Base-by-base conservation (phyloP, 2,797 vertebrate genomes). In the Tinamus major region DNA sequence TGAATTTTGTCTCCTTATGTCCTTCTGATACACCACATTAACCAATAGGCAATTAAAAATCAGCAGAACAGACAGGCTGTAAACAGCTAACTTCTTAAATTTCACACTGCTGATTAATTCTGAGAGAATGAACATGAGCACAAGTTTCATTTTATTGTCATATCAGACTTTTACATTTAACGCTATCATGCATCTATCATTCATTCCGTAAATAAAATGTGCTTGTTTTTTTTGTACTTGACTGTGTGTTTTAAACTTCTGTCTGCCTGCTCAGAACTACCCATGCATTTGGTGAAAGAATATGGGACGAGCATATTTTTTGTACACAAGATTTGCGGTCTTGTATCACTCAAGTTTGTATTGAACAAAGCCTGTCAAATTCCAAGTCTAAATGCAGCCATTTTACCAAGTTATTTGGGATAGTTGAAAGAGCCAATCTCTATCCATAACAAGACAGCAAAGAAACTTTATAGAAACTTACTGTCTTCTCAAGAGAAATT, bases 81-180 rank as follows among this genome's bases (percentile, higher is more conserved):
- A 92, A 64, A 41, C 58, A 82, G 78, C 42, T 71, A 90, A 77
- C 56, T 87, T 86, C 61, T 87, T 86, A 41, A 90, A 79, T 85
- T 93, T 93, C 82, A 90, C 42, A 72, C 82, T 89, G 61, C 14
- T 87, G 81, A 91, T 93, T 95, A 93, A 93, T 86, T 90, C 69
- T 77, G 70, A 81, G 63, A 87, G 39, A 92, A 84, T 61, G 27
- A 94, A 81, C 11, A 37, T 23, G 83, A 92, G 39, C 55, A 87
- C 65, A 91, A 89, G 12, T 90, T 91, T 88, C 27, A 89, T 94
- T 80, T 90, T 85, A 58, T 86, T 92, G 89, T 91, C 87, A 63
- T 51, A 85, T 89, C 26, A 86, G 81, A 65, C 76, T 56, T 90
- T 77, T n/a, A 0, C 31, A 41, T 91, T 91, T 90, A 87, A 79